These are phyloP conservation scores for Bos indicus DNA, from an alignment of 2,113 vertebrate genomes.

Conservation along the genomic window DNA sequence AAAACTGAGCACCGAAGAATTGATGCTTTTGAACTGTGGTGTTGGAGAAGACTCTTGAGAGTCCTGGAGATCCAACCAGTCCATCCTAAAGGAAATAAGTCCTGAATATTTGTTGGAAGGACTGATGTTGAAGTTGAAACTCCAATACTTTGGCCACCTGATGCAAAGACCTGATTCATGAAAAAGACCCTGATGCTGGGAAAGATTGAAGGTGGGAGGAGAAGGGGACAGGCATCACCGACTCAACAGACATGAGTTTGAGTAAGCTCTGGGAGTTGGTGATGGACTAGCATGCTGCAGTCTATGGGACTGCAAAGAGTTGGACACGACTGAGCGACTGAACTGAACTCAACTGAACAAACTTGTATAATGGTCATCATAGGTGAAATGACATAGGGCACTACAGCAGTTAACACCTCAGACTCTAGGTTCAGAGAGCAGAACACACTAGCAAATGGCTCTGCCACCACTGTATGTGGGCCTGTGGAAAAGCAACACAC, in stretches of 20 bases:
- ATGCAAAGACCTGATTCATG: no score
- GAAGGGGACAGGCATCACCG: background rate
- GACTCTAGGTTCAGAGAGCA: background rate
- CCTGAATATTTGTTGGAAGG: background rate
- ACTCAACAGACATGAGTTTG: background rate
- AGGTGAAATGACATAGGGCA: background rate
- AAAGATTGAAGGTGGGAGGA: background rate
- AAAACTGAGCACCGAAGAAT: accelerated
- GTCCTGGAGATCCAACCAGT: background rate
- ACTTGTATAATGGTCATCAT: background rate
- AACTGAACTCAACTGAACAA: background rate
- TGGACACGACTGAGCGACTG: background rate
- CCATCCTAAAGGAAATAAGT: background rate
- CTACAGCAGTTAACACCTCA: background rate
- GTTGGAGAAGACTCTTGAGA: background rate
- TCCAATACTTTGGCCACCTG: no score
- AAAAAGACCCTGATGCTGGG: background rate
- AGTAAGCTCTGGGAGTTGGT: background rate
- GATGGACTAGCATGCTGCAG: background rate
- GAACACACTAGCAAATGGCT: background rate
- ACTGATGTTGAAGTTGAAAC: no score
- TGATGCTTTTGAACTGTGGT: background rate
- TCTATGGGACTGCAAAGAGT: background rate
- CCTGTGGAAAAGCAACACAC: background rate
- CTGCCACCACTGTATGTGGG: background rate